Base-by-base conservation (phyloP, 92 coral and sea anemone species). In the Epizoanthus rinbou region DNA sequence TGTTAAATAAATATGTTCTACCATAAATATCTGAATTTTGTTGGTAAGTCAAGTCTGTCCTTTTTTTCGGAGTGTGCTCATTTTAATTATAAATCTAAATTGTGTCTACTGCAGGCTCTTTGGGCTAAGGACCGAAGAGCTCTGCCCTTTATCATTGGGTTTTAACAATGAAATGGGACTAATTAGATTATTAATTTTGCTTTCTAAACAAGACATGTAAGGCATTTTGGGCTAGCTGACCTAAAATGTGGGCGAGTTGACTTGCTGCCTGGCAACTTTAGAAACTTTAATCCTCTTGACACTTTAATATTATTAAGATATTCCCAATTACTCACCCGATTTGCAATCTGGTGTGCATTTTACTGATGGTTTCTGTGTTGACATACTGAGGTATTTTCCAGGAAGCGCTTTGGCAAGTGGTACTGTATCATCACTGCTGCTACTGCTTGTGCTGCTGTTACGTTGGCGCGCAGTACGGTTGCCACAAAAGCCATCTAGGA, bases 391-490 rank as follows among this genome's bases (percentile, higher is more conserved):
- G 57, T 66, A 66, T 85, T 72, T 78, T 58, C 78, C 85, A 66
- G 85, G 75, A 15, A 66, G 65, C 73, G 86, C 70, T 33, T 54
- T 67, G 64, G 81, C 89, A 52, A 92, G 75, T 8, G 95, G 92
- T 31, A 87, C 86, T 7, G 94, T 86, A 85, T 91, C 94, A 11
- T 94, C 87, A 63, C 93, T 97, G 58, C 93, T 97, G 53, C 98
- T 87, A 75, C 98, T 91, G 79, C 83, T 88, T 24, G 84, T 86
- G 58, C 80, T 66, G 19, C 85, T 78, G 22, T 82, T 80, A 3
- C 87, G 81, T 63, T 64, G 76, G 52, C 64, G 64, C 1, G 64
- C 39, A 5, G 75, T 16, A 15, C 66, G 76, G 23, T 57, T 84
- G 41, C 85, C 72, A 33, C 80, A 84, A 65, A 47, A 47, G 54